A percentile compares a stretch with the other conserved stretches of the same genome.
Conservation (phyloP, 2,888 invertebrate species). For the Dryocosmus kuriphilus region DNA sequence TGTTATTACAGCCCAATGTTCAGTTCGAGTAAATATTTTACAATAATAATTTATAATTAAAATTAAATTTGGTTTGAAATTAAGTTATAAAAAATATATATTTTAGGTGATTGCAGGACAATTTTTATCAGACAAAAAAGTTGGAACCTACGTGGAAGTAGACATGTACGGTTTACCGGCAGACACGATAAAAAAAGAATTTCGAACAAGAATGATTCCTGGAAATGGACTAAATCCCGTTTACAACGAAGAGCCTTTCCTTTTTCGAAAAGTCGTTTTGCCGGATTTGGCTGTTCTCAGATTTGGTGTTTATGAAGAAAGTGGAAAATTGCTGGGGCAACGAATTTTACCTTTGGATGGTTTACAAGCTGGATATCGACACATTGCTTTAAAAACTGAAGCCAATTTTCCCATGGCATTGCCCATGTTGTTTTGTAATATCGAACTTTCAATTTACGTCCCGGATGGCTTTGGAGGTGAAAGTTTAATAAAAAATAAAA, state of each 20-base stretch:
- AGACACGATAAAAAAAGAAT: slow-evolving; percentile 86
- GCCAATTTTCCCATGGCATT: slow-evolving; percentile 85
- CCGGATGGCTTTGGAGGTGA: slow-evolving; percentile 85
- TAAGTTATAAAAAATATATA: not conserved
- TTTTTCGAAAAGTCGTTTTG: slow-evolving; percentile 85
- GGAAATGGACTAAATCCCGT: slow-evolving; percentile 85
- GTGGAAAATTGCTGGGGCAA: slow-evolving; percentile 84
- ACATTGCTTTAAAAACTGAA: slow-evolving; percentile 85
- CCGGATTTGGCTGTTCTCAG: slow-evolving; percentile 85
- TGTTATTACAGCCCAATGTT: slow-evolving; percentile 86
- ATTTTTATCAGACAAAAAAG: slow-evolving; percentile 85
- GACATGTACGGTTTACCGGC: slow-evolving; percentile 88
- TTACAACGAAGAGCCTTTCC: slow-evolving; percentile 85
- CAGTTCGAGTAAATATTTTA: slow-evolving; percentile 79
- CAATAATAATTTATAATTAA: not conserved
- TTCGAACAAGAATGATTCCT: slow-evolving; percentile 83
- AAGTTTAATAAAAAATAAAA: not conserved
- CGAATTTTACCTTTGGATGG: slow-evolving; percentile 85
- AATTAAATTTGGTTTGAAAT: not conserved
- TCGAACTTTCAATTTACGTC: slow-evolving; percentile 85
- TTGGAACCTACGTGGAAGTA: slow-evolving; percentile 87
- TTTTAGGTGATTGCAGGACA: slow-evolving; percentile 83
- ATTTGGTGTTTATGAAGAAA: slow-evolving; percentile 85
- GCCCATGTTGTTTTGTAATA: slow-evolving; percentile 85
- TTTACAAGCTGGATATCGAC: slow-evolving; percentile 84